Conservation (phyloP, 1,140 invertebrate genomes). For the Choristoneura fumiferana region DNA sequence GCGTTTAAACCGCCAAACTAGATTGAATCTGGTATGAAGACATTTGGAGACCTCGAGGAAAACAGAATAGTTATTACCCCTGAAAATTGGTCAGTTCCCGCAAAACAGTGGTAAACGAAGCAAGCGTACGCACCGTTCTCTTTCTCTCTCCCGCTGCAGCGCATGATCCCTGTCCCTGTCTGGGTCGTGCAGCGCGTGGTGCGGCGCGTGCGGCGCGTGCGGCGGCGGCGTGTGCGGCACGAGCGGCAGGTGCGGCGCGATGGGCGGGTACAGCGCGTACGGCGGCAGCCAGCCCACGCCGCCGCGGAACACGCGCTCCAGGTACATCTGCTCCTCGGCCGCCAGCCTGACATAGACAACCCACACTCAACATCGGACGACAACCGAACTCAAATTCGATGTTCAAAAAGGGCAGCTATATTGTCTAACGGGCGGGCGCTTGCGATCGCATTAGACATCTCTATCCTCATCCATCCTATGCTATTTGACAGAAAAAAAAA, state of each 20-base stretch:
- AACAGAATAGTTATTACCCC: too few relatives aligned
- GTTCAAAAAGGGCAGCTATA: too few relatives aligned
- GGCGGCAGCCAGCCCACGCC: constrained; percentile 69
- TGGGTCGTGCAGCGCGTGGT: constrained; percentile 37
- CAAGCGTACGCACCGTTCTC: constrained; percentile 28
- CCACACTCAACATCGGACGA: too few relatives aligned
- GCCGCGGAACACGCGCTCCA: constrained; percentile 68
- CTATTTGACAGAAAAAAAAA: too few relatives aligned
- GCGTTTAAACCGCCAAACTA: too few relatives aligned
- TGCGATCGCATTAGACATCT: too few relatives aligned
- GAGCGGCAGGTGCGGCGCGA: constrained; percentile 54
- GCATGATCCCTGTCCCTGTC: constrained; percentile 42
- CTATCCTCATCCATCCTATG: too few relatives aligned
- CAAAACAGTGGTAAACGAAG: neutral
- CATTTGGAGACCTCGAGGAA: too few relatives aligned
- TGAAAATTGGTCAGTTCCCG: too few relatives aligned
- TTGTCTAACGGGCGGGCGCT: too few relatives aligned
- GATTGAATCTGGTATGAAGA: too few relatives aligned
- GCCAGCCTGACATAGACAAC: constrained; percentile 60
- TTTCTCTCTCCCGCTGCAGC: constrained; percentile 45
- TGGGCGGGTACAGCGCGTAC: constrained; percentile 65
- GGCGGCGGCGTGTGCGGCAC: constrained; percentile 21
- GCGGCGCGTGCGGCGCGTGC: constrained; percentile 30
- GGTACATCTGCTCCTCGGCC: constrained; percentile 71
- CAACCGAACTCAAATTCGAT: too few relatives aligned